Conservation (phyloP, 2,888 invertebrate species). For the Notodonta ziczac region DNA sequence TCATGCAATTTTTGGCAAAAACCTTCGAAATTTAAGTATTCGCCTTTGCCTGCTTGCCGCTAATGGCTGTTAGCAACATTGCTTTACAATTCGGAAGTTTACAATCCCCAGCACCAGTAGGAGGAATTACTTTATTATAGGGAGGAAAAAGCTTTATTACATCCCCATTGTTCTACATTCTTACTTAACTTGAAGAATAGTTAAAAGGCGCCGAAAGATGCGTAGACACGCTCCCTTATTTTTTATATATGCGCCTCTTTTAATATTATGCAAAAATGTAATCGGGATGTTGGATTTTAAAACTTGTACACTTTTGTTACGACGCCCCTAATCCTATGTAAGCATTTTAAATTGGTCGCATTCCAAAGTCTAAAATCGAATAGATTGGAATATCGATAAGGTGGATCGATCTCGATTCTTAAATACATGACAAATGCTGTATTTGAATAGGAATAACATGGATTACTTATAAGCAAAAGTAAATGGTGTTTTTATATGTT, state of each 20-base stretch:
- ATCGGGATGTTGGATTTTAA: constrained; percentile 42
- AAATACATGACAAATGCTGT: too few relatives aligned
- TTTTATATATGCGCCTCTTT: constrained; percentile 53
- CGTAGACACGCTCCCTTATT: constrained; percentile 45
- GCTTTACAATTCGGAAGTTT: constrained; percentile 76
- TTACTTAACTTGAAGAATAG: constrained; percentile 49
- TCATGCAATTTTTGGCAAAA: constrained; percentile 65
- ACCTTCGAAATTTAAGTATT: constrained; percentile 36
- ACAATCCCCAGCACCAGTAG: constrained; percentile 75
- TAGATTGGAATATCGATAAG: not conserved
- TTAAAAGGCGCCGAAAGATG: constrained; percentile 65
- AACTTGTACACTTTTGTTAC: constrained; percentile 35
- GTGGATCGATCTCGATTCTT: not conserved
- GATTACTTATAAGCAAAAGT: constrained; percentile 21
- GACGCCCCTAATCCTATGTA: constrained; percentile 37
- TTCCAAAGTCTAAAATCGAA: not conserved
- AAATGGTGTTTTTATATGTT: constrained; percentile 29
- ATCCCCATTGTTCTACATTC: constrained; percentile 50
- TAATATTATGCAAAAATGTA: constrained; percentile 55
- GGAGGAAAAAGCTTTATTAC: constrained; percentile 73
- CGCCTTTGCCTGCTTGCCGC: constrained; percentile 60
- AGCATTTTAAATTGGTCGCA: constrained; percentile 11
- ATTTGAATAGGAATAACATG: constrained; percentile 1
- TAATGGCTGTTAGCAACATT: constrained; percentile 62
- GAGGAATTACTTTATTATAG: constrained; percentile 76